Conservation (phyloP, 2,797 vertebrate species). For the Decapterus maruadsi region DNA sequence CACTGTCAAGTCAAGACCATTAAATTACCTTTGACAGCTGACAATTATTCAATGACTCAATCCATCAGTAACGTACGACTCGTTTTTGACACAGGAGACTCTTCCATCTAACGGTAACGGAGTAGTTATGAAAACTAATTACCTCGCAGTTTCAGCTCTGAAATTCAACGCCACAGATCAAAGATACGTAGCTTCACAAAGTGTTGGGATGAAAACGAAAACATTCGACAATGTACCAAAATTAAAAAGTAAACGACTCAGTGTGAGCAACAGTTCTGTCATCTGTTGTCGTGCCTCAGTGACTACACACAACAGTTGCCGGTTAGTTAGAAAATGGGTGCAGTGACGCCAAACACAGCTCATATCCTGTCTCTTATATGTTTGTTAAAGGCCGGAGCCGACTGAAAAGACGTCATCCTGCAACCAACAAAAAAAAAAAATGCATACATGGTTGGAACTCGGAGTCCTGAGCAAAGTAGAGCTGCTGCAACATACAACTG, state of each 20-base stretch:
- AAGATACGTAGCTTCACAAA: no score
- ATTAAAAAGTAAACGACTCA: no score
- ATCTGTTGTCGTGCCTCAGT: not conserved
- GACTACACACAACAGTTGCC: not conserved
- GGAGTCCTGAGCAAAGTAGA: not conserved
- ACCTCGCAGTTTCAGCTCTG: not conserved
- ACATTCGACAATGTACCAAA: no score
- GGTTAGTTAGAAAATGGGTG: conserved; percentile 7
- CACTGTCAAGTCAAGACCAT: not conserved
- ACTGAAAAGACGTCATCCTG: conserved; percentile 12
- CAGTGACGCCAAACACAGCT: conserved; percentile 13
- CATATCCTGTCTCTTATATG: conserved; percentile 28
- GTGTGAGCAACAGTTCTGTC: not conserved
- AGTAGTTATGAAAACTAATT: not conserved
- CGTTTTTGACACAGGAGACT: not conserved
- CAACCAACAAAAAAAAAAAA: not conserved
- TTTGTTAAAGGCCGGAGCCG: conserved; percentile 10
- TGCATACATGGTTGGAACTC: not conserved
- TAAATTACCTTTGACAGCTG: no score
- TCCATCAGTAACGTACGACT: not conserved
- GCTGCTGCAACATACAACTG: not conserved
- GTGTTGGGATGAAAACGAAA: not conserved
- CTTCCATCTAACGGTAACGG: not conserved
- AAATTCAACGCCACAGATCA: not conserved
- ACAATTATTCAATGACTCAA: no score